Base-by-base conservation (phyloP, 1,140 invertebrate species). In the Ostrea edulis region DNA sequence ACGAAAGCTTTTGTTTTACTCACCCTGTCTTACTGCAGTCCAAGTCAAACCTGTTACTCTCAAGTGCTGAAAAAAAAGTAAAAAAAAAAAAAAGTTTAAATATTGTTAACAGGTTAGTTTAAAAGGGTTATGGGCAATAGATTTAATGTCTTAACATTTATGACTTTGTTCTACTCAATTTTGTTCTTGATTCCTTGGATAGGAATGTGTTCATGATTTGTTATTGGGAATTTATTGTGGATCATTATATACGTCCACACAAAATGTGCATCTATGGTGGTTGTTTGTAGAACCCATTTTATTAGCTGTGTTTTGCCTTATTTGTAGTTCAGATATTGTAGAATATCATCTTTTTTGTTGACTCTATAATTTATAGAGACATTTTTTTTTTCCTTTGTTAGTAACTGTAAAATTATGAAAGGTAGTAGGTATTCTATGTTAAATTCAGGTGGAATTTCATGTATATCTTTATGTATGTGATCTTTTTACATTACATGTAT, bases 281-380 rank as follows among this genome's bases (percentile, higher is more conserved):
- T 77, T 77, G 68, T 77, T 35, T 77, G 68, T 77, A 77, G 68
- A 12, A 12, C 29, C n/a, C n/a, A 7, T 62, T 35, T 77, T 77
- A 25, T 77, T 77, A 77, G 68, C 29, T 77, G 68, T 77, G 25
- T 77, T 77, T 77, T 77, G n/a, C n/a, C 68, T 71, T 12, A 14
- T 77, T 25, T 77, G 68, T 77, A 77, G 68, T 77, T 77, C 68
- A 77, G 68, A 77, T 77, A 35, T 77, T 17, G 22, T 77, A 77
- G 68, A 77, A 77, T 77, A 77, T 77, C 29, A 35, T 77, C 68
- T 77, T 77, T 77, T 77, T 77, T 77, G 68, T 77, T 77, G 68
- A 77, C 68, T 77, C 68, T 77, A 77, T 77, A 77, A 35, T 77
- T 77, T 77, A 77, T 77, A 29, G 68, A 77, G 68, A 77, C 68